phyloP scores from a whole-genome alignment of 2,113 vertebrate species.

The Semnornis frantzii region DNA sequence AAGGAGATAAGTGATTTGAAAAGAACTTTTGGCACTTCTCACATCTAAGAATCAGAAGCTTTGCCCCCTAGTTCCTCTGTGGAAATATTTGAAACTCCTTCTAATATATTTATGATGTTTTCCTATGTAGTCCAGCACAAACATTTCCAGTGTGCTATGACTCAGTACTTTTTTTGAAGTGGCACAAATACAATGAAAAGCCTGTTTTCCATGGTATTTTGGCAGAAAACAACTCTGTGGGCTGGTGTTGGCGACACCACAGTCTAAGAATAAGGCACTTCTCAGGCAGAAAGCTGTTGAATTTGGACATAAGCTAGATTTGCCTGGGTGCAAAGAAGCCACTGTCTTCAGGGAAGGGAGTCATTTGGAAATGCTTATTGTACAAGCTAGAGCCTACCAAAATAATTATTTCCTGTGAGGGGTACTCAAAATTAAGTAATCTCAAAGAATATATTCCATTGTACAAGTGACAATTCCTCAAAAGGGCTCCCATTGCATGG shows the following conservation, averaged over 20 bases:
- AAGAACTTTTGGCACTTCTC: neutral
- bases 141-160: conserved; percentile 72
- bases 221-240: conserved; percentile 64
- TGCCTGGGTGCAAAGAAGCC: conserved; percentile 61
- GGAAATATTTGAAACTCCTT: conserved; percentile 67
- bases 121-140: conserved; percentile 63
- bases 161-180: conserved; percentile 65
- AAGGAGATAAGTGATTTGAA: neutral
- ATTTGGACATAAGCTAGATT: conserved; percentile 71
- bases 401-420: conserved; percentile 75
- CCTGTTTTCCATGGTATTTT: conserved; percentile 72
- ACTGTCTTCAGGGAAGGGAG: conserved; percentile 60
- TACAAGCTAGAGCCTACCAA: conserved; percentile 71
- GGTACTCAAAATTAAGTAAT: conserved; percentile 69
- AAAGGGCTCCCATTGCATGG: conserved; percentile 11
- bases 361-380: conserved; percentile 67
- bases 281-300: conserved; percentile 71
- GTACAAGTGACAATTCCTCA: conserved; percentile 37
- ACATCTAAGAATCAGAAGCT: neutral
- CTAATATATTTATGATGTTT: conserved; percentile 67
- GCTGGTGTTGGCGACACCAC: conserved; percentile 65
- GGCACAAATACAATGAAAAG: conserved; percentile 73
- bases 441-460: conserved; percentile 68
- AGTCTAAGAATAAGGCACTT: conserved; percentile 73
- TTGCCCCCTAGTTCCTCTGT: neutral